A percentile compares a stretch with the other conserved stretches of the same genome.
Evolutionary conservation across 2,888 invertebrate species (phyloP).

Genomic region (Melieria crassipennis): DNA sequence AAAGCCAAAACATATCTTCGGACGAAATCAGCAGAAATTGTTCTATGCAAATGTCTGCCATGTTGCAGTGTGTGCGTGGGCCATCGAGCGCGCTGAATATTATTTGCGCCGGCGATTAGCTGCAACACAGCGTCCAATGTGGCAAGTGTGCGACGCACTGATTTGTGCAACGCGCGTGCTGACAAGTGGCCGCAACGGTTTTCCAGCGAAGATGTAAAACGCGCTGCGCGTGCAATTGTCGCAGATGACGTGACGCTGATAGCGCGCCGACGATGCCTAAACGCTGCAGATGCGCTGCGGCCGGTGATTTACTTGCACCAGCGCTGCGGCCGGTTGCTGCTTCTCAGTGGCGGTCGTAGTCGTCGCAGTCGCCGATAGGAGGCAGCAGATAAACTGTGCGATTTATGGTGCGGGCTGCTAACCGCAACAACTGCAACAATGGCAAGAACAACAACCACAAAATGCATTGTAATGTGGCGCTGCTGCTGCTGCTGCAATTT

Average conservation of each 20-base stretch:
- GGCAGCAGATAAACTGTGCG: slow-evolving; percentile 39
- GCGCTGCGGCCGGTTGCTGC: not conserved
- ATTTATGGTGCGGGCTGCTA: slow-evolving; percentile 37
- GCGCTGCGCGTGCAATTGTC: slow-evolving; percentile 26
- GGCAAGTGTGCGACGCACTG: too few species aligned
- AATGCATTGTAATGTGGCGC: slow-evolving; percentile 28
- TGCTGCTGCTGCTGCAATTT: slow-evolving; percentile 38
- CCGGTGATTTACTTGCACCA: not conserved
- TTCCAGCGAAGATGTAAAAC: slow-evolving; percentile 31
- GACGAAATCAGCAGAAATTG: too few species aligned
- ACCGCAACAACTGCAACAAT: slow-evolving; percentile 3
- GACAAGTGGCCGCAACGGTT: slow-evolving; percentile 25
- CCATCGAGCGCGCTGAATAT: too few species aligned
- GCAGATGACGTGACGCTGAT: slow-evolving; percentile 44
- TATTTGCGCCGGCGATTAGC: too few species aligned
- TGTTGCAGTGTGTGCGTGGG: too few species aligned
- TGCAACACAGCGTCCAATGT: too few species aligned
- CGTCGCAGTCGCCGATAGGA: slow-evolving; percentile 32
- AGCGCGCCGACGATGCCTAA: slow-evolving; percentile 21
- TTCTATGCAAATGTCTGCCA: too few species aligned
- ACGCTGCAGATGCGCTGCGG: too few species aligned
- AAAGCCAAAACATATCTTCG: too few species aligned
- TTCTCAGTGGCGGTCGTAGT: not conserved
- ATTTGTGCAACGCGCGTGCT: not conserved
- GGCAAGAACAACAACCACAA: slow-evolving; percentile 33